Base-by-base conservation (phyloP, 2,113 vertebrate species). In the Prochilodus magdalenae region DNA sequence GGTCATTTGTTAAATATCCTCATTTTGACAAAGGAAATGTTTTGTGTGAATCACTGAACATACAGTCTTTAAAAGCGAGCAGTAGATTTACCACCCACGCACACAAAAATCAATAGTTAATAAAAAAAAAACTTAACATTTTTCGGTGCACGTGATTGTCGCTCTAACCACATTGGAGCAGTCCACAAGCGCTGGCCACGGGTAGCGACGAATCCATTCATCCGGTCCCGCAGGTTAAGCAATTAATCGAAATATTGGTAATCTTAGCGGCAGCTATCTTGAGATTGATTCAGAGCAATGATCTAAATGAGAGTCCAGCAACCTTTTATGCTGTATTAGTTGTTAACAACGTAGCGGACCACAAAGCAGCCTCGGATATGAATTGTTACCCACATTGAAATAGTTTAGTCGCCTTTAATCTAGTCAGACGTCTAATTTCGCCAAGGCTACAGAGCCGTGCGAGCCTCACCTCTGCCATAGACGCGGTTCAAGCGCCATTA, bases 331-430 rank as follows among this genome's bases (percentile, higher is more conserved):
- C n/a, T n/a, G n/a, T 87, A 86, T 83, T 89, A 93, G 92, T 91
- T 88, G 89, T 89, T 92, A 92, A 92, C 89, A 83, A 80, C 86
- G 90, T 89, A 85, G n/a, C n/a, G 84, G 89, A 92, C 91, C n/a
- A n/a, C 90, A 91, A 91, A 93, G 93, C 87, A 89, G 90, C 91
- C n/a, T n/a, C 90, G 92, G 94, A 95, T 95, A n/a, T 94, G 91
- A 94, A 95, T 94, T 94, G 90, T 92, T 94, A 92, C 93, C 93
- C n/a, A n/a, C 91, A 86, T 93, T 90, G 93, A 95, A 94, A 95
- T 95, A 95, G 93, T 93, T 95, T 95, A 96, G n/a, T 96, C 95
- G 95, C n/a, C 96, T 96, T 96, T 95, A 96, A 96, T 96, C n/a
- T 95, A 96, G 93, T n/a, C 91, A 92, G 91, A 91, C 94, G 94